Evolutionary conservation across 2,113 vertebrate species (phyloP), one percentile per base, ranked within the genome.

Genomic region (Theropithecus gelada): DNA sequence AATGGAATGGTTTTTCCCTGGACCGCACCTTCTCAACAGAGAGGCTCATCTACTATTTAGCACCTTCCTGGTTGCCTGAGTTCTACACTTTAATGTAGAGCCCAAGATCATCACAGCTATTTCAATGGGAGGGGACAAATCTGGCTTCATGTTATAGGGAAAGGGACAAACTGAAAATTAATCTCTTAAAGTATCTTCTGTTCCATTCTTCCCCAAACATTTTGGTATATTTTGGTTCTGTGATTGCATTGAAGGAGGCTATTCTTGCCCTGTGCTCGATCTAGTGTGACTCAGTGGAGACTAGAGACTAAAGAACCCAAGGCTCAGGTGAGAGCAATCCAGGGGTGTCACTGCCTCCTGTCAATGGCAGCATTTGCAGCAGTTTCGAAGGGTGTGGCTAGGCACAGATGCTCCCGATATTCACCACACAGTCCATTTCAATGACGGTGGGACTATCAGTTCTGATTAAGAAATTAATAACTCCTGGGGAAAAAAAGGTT

Each of bases 291-390:
- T 48, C 43, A 7, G 27, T 38, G n/a, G 70, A 52, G 32, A 30
- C 3, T 38, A 55, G 48, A 66, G 25, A n/a, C 2, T 1, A 18
- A 40, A 32, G 59, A 73, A 50, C 32, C 66, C 61, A 32, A 86
- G 82, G 40, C 38, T 52, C 61, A 86, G 4, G 59, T 2, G 5
- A 50, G 32, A 52, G 20, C 35, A 14, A 25, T 2, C 50, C 57
- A 2, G 3, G 3, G 2, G 48, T 2, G 68, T 83, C 55, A n/a
- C 35, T 0, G 4, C 35, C 8, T 18, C 38, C 55, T 2, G 10
- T 5, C 32, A 5, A 12, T 0, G 8, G 16, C 23, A 22, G 52
- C 25, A 8, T 27, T 88, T 30, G 22, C 17, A 57, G 30, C 79
- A 79, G 0, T 55, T 18, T 35, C 22, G 38, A 27, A 43, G 59